These are phyloP conservation scores for Drosophila suboccidentalis DNA, from an alignment of 2,888 invertebrate species.

Conservation along the genomic window DNA sequence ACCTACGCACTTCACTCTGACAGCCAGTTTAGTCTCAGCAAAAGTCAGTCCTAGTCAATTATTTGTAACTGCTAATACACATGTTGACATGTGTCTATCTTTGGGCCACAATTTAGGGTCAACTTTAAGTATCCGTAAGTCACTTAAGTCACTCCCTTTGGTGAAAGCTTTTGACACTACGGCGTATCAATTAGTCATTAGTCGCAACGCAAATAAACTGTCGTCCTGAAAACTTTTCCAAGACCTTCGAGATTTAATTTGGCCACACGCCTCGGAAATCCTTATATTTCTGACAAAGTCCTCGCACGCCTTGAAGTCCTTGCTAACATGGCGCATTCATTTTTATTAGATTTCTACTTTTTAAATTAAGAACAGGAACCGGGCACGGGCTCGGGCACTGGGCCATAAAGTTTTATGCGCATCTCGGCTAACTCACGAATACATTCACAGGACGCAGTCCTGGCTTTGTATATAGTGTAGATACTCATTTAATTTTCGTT, in stretches of 20 bases:
- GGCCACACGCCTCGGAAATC: slow-evolving; percentile 8
- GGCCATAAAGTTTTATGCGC: slow-evolving; percentile 71
- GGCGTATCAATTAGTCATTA: slow-evolving; percentile 60
- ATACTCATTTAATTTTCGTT: slow-evolving; percentile 75
- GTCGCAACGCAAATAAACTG: slow-evolving; percentile 42
- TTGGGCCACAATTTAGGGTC: slow-evolving; percentile 31
- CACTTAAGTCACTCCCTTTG: slow-evolving; percentile 24
- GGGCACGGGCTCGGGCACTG: slow-evolving; percentile 55
- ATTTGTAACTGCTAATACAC: slow-evolving; percentile 53
- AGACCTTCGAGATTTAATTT: slow-evolving; percentile 38
- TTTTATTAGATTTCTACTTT: slow-evolving; percentile 70
- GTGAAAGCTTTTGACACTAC: slow-evolving; percentile 44
- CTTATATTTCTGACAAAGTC: slow-evolving; percentile 4
- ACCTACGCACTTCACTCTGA: not conserved
- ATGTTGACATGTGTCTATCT: slow-evolving; percentile 65
- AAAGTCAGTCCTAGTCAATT: slow-evolving; percentile 39
- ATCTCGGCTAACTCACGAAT: slow-evolving; percentile 16
- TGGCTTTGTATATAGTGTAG: slow-evolving; percentile 38
- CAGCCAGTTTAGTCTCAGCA: not conserved
- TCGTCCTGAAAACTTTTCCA: slow-evolving; percentile 29
- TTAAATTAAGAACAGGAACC: slow-evolving; percentile 64
- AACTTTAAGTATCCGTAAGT: slow-evolving; percentile 34
- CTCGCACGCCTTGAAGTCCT: slow-evolving; percentile 35
- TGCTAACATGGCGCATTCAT: slow-evolving; percentile 26
- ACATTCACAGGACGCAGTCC: slow-evolving; percentile 8